phyloP scores from a whole-genome alignment of 2,888 invertebrate genomes.

The Pinctada fucata region DNA sequence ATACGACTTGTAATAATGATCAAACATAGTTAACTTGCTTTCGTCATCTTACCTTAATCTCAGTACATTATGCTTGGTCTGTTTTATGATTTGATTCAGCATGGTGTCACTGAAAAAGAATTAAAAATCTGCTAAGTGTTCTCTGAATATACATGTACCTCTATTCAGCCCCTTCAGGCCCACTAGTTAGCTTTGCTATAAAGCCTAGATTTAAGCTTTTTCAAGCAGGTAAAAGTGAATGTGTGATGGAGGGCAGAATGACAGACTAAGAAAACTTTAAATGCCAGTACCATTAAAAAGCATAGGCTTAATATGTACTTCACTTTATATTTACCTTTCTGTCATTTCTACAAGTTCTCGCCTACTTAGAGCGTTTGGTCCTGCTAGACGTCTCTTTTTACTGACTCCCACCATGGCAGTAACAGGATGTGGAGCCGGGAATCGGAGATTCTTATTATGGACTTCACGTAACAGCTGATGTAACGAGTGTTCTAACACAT shows the following conservation, averaged over 20 bases:
- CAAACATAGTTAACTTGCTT: too few relatives aligned
- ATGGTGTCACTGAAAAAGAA: slow-evolving; percentile 52
- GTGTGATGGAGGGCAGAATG: too few relatives aligned
- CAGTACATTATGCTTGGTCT: slow-evolving; percentile 96
- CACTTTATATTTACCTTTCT: slow-evolving; percentile 79
- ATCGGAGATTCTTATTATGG: slow-evolving; percentile 93
- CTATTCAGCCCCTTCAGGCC: too few relatives aligned
- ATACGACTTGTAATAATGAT: too few relatives aligned
- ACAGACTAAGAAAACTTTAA: too few relatives aligned
- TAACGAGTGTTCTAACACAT: slow-evolving; percentile 96
- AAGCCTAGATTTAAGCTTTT: too few relatives aligned
- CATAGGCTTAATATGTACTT: too few relatives aligned
- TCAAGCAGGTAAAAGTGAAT: too few relatives aligned
- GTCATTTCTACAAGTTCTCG: slow-evolving; percentile 93
- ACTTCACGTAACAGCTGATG: slow-evolving; percentile 95
- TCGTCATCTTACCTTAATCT: slow-evolving; percentile 81
- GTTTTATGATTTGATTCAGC: slow-evolving; percentile 95
- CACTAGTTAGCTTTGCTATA: too few relatives aligned
- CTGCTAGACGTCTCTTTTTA: slow-evolving; percentile 92
- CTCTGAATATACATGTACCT: too few relatives aligned
- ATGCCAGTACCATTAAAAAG: too few relatives aligned
- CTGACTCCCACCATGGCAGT: slow-evolving; percentile 96
- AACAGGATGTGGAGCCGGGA: slow-evolving; percentile 96
- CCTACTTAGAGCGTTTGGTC: slow-evolving; percentile 92
- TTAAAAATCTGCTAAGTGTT: background rate